Evolutionary conservation across 2,797 vertebrate genomes (phyloP), one percentile per base, ranked within the genome.

Genomic region (Oryzias dopingdopingensis): DNA sequence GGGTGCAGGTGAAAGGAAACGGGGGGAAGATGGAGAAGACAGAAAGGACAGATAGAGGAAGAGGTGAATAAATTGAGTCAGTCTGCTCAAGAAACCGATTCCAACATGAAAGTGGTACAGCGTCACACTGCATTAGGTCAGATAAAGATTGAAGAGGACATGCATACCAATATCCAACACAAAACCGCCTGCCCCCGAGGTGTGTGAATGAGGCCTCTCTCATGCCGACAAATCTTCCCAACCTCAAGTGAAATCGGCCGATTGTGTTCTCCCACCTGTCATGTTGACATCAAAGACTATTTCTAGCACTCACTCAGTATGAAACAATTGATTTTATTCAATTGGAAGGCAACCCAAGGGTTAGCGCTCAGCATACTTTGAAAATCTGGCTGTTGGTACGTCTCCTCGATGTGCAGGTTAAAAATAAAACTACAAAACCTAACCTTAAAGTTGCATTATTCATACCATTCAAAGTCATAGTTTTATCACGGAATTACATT

Each of bases 31-130:
- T 49, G 52, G 42, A 47, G 56, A 46, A 64, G 68, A 67, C 65
- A 66, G 65, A 54, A 47, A 49, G 32, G 23, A 58, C 50, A 47
- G 58, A 56, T 8, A 40, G 41, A 32, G 42, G 6, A 23, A 17
- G 43, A 20, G 10, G 16, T 40, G 57, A 50, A 60, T 65, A 52
- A 65, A 80, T 52, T 23, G 42, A 73, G 58, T 42, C 62, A 53
- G 70, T 52, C 76, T 51, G 67, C 53, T 65, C 3, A 52, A 77
- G 63, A 80, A 79, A 72, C 57, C 0, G 70, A 83, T 82, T 82
- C 66, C 67, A 76, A 86, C 81, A 86, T 88, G 79, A 90, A 89
- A 87, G 85, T 53, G 12, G 47, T 26, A 12, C 52, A 8, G 66
- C 40, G 76, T 86, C 81, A 88, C 77, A 67, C 62, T 18, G 23